Base-by-base conservation (phyloP, 2,888 invertebrate species). In the Andrena flavipes region DNA sequence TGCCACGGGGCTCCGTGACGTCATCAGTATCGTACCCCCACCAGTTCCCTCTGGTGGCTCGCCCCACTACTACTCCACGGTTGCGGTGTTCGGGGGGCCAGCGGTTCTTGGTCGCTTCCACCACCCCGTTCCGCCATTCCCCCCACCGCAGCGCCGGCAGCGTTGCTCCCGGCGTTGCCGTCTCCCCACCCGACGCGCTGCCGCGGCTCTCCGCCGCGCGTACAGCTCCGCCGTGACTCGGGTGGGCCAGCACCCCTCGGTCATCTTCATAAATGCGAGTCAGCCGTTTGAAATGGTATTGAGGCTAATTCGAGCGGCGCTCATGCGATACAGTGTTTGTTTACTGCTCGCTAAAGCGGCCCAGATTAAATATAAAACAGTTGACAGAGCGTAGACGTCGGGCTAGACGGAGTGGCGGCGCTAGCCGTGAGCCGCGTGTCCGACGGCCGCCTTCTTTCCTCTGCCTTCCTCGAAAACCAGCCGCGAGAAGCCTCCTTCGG, bases 351-450 rank as follows among this genome's bases (percentile, higher is more conserved):
- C 93, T 92, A 93, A 92, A 93, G 91, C 92, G 91, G 90, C 91
- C 89, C 90, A 93, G 93, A 94, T 94, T 93, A 93, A 93, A 93
- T 93, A 93, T 93, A 93, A 93, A 93, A 93, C 92, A 79, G 92
- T 92, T 92, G 93, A 92, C 91, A 91, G 91, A 88, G 86, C 91
- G 91, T 91, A 91, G 91, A 91, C 91, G 87, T 88, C 85, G 88
- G 51, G 89, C 93, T 93, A 93, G 94, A 94, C 94, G 89, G 93
- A 91, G 92, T 93, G 94, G 93, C 93, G 93, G 93, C 93, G 93
- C 93, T 93, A 82, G 83, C 82, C 76, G 84, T 76, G 84, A 84
- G 83, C 73, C 70, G 80, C 80, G 69, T 60, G 75, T 85, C 88
- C 88, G 87, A 85, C 85, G 88, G 84, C 26, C 64, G 65, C 16